Base-by-base conservation (phyloP, 2,797 vertebrate genomes). In the Phataginus tricuspis region DNA sequence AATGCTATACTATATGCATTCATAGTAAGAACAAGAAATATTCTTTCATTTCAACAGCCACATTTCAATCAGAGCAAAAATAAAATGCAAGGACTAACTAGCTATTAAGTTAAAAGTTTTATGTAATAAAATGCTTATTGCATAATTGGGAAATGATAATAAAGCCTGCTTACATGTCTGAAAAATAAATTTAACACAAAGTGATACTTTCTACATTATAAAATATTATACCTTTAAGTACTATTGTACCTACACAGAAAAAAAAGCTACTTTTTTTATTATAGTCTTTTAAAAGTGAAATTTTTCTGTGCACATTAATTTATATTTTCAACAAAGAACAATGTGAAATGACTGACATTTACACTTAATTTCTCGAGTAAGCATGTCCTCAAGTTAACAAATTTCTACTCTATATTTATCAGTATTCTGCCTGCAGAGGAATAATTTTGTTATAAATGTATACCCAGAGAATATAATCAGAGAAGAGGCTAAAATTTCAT, bases 291-390 rank as follows among this genome's bases (percentile, higher is more conserved):
- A 92, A 45, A 45, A 75, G 25, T 75, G 91, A 74, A 78, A 88
- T 55, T 3, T 97, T 96, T 94, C 49, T 92, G 19, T 83, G 12
- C 23, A 64, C 34, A 93, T 82, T 64, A 96, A 91, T 66, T 93
- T 71, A 90, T 51, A 84, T 57, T 97, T 96, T 95, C 84, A 96
- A 31, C 45, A 95, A 95, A 86, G 31, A 91, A 23, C 93, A 94
- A 92, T 80, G 3, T 64, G 27, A 90, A 90, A 78, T 31, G 7
- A 63, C 13, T 92, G 31, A 57, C 5, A 91, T 93, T 90, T 71
- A 90, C 1, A 88, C 13, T 85, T 78, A 34, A 94, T 96, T 94
- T 89, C 71, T 68, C 23, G 7, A 78, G n/a, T 61, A 85, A 72
- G 19, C 25, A 94, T 51, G 34, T 66, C 6, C 25, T 31, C 53